A percentile compares a stretch with the other conserved stretches of the same genome.
Conservation (phyloP, 2,797 vertebrate species). For the Hydrolagus colliei region DNA sequence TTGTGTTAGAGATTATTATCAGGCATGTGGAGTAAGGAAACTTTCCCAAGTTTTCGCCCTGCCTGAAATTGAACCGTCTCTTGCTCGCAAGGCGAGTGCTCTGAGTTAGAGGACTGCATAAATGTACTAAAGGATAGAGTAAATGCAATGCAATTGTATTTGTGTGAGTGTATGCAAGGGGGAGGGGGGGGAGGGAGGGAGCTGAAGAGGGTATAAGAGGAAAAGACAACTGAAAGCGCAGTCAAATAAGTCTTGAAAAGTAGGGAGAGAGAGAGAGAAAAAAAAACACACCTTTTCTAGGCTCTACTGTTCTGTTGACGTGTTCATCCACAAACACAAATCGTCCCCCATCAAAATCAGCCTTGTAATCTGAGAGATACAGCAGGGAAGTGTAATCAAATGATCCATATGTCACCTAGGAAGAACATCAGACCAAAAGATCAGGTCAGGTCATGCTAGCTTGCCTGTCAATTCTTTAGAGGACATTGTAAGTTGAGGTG, state of each 20-base stretch:
- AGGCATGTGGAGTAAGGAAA: too few relatives aligned
- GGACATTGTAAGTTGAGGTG: not conserved
- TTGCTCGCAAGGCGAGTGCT: too few relatives aligned
- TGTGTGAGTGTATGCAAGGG: not conserved
- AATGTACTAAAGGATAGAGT: too few relatives aligned
- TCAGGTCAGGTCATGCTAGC: not conserved
- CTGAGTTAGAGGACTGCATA: too few relatives aligned
- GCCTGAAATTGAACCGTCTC: too few relatives aligned
- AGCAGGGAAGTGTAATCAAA: slow-evolving; percentile 93
- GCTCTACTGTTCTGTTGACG: slow-evolving; percentile 80
- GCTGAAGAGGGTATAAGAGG: not conserved
- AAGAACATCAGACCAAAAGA: not conserved
- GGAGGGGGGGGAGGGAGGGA: not conserved
- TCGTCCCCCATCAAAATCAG: slow-evolving; percentile 80
- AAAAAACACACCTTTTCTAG: slow-evolving; percentile 55
- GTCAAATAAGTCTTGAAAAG: not conserved
- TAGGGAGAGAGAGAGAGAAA: not conserved
- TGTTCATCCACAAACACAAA: slow-evolving; percentile 83
- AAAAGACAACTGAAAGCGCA: not conserved
- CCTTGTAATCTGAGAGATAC: slow-evolving; percentile 81
- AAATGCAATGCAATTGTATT: too few relatives aligned
- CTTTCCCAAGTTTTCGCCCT: too few relatives aligned
- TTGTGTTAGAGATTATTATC: too few relatives aligned
- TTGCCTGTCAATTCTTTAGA: too few relatives aligned
- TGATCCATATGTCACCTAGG: slow-evolving; percentile 84